These are phyloP conservation scores for Lochmaea capreae DNA, from an alignment of 2,888 invertebrate species.

Conservation along the genomic window DNA sequence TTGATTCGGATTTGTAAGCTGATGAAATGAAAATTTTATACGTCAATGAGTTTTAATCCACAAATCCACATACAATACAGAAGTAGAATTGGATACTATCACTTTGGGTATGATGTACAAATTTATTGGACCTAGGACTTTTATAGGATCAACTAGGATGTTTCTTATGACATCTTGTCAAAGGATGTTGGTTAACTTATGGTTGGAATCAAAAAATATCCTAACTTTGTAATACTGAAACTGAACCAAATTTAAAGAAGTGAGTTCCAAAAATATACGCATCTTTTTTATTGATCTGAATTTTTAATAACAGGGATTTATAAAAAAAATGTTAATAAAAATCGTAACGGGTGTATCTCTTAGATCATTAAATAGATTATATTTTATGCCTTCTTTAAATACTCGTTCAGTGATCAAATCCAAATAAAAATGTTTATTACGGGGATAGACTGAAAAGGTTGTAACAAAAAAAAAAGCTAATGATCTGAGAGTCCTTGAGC, in stretches of 20 bases:
- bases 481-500: neutral
- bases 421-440: slow-evolving; percentile 5
- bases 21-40: slow-evolving; percentile 2
- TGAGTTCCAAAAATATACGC: too few species aligned
- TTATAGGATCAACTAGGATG: too few species aligned
- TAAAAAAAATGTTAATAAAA: slow-evolving; percentile 15
- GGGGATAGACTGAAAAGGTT: slow-evolving; percentile 2
- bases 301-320: neutral
- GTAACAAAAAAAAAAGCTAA: slow-evolving; percentile 2
- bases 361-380: slow-evolving; percentile 16
- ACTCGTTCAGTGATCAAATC: neutral
- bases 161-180: too few species aligned
- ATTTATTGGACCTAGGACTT: too few species aligned
- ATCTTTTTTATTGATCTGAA: neutral
- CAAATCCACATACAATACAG: too few species aligned
- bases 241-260: too few species aligned
- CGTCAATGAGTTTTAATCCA: neutral
- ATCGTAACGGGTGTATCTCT: slow-evolving; percentile 20
- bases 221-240: too few species aligned
- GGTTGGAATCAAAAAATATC: too few species aligned
- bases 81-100: too few species aligned
- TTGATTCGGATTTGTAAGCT: neutral
- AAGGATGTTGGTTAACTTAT: too few species aligned
- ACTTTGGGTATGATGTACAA: too few species aligned
- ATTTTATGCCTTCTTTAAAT: neutral